phyloP scores from a whole-genome alignment of 2,797 vertebrate species.

The Lepus oiostolus region DNA sequence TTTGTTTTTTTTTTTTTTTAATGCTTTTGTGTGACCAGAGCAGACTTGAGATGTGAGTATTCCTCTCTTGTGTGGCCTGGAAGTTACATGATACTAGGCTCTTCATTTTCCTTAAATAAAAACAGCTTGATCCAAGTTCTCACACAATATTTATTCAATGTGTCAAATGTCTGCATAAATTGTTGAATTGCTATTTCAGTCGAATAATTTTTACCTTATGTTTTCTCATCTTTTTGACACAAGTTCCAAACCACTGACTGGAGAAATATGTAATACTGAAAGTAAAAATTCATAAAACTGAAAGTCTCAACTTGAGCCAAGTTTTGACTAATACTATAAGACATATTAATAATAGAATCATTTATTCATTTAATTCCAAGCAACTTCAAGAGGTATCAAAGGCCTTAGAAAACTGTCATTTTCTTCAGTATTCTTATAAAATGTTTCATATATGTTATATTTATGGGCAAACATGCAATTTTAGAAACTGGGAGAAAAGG shows the following conservation, averaged over 20 bases:
- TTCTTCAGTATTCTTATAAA: conserved; percentile 53
- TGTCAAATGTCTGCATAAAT: conserved; percentile 46
- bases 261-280: conserved; percentile 75
- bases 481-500: conserved; percentile 50
- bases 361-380: conserved; percentile 74
- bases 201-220: conserved; percentile 53
- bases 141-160: conserved; percentile 42
- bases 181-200: conserved; percentile 51
- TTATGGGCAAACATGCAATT: conserved; percentile 6
- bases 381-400: conserved; percentile 70
- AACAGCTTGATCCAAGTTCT: conserved; percentile 35
- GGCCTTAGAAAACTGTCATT: conserved; percentile 48
- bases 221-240: conserved; percentile 74
- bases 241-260: conserved; percentile 72
- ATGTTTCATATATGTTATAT: conserved; percentile 22
- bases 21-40: not conserved
- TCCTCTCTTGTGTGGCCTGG: not conserved
- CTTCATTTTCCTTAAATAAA: conserved; percentile 47
- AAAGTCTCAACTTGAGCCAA: conserved; percentile 79
- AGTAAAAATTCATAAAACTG: conserved; percentile 75
- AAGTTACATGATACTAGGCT: not conserved
- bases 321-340: conserved; percentile 74
- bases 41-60: not conserved
- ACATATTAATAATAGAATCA: conserved; percentile 64
- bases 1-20: not conserved